Percentiles rank a stretch among this genome's conserved stretches.
Evolutionary conservation across 2,888 invertebrate species (phyloP).

Genomic region (Globia sparganii): DNA sequence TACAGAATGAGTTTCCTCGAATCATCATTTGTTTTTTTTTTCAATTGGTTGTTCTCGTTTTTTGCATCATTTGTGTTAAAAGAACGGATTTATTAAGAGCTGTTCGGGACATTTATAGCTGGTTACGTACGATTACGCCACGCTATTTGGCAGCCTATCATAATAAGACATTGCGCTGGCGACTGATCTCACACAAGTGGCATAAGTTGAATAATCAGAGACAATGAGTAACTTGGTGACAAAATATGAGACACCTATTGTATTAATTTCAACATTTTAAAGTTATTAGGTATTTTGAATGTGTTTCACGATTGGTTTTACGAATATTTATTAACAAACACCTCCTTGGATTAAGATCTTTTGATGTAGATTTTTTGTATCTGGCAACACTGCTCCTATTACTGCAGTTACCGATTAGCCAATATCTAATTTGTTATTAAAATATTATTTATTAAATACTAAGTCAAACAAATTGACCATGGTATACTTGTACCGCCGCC

Average conservation of each 20-base stretch:
- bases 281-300: background rate
- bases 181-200: conserved; percentile 36
- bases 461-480: conserved; percentile 49
- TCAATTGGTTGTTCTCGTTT: conserved; percentile 23
- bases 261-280: background rate
- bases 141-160: conserved; percentile 48
- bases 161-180: conserved; percentile 49
- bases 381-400: conserved; percentile 13
- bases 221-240: conserved; percentile 31
- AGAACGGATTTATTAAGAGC: conserved; percentile 39
- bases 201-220: conserved; percentile 31
- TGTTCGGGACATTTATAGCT: conserved; percentile 39
- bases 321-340: conserved; percentile 11
- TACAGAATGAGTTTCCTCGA: conserved; percentile 26
- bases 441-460: conserved; percentile 32
- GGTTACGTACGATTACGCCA: conserved; percentile 49
- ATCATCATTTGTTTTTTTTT: conserved; percentile 3
- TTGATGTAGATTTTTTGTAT: conserved; percentile 7
- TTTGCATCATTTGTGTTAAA: conserved; percentile 27
- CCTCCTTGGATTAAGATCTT: conserved; percentile 11
- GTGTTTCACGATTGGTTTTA: conserved; percentile 5
- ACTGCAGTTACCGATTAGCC: conserved; percentile 27
- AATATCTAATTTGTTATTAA: conserved; percentile 42
- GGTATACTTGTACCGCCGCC: conserved; percentile 34
- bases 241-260: background rate